Base-by-base conservation (phyloP, 2,113 vertebrate genomes). In the Hydrolagus affinis region DNA sequence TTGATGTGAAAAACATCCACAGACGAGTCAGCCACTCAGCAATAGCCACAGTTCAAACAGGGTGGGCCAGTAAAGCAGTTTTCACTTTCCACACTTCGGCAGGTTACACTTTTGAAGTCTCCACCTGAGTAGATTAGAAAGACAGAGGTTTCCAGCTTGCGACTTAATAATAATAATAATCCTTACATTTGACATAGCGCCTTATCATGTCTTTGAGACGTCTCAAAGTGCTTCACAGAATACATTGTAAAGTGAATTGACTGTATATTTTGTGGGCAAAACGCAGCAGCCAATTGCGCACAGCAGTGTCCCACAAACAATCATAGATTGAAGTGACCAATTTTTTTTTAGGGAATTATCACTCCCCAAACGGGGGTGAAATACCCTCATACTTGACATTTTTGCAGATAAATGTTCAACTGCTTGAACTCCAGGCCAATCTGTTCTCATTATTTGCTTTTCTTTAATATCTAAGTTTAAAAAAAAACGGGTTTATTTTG, bases 371-470 rank as follows among this genome's bases (percentile, higher is more conserved):
- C 1, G 6, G 44, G 44, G 44, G 44, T 44, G 6, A 3, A 44
- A 3, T 44, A 44, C 6, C 44, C 44, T 1, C 6, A 6, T 3
- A 44, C 44, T 44, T 44, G 44, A 44, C 44, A 6, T 44, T 73
- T 32, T 73, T 23, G 64, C 8, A 75, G 73, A 44, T 30, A 75
- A 75, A 9, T 60, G 14, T 25, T 80, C 60, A 64, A 25, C 59
- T 28, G 59, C 59, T 80, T 80, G 59, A 28, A 60, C 30, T 66
- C 59, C 23, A 62, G 77, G 19, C 32, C 73, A 75, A 75, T 10
- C 77, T 80, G 77, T 60, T 17, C 23, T 80, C 30, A 60, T 60
- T 80, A 64, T 80, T 80, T 80, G 77, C 77, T 80, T 64, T 80
- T 44, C 6, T 44, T 44, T n/a, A n/a, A 44, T 44, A 44, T 44